A percentile compares a stretch with the other conserved stretches of the same genome.
These are phyloP conservation scores for Nesospiza acunhae DNA, from an alignment of 2,113 vertebrate species.

Conservation along the genomic window DNA sequence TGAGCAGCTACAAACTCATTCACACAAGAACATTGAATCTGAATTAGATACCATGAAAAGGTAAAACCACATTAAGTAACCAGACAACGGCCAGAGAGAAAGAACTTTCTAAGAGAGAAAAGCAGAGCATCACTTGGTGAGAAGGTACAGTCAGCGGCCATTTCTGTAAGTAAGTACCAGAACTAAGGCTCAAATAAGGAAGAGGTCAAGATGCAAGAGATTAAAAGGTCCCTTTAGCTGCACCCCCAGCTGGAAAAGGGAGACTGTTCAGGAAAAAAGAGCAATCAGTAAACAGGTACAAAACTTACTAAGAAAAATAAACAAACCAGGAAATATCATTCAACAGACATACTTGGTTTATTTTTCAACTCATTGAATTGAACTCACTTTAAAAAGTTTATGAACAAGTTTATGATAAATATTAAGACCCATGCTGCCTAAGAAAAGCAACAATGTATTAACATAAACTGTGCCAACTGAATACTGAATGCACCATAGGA, in stretches of 20 bases:
- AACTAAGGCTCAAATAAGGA: background rate
- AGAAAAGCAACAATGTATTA: slow-evolving; percentile 21
- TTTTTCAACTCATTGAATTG: background rate
- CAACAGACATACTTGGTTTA: background rate
- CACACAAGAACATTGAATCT: background rate
- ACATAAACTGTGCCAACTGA: background rate
- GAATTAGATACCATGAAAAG: background rate
- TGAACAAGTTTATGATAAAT: background rate
- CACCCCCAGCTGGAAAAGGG: background rate
- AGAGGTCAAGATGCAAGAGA: background rate
- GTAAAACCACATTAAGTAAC: background rate
- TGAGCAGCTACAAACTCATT: background rate
- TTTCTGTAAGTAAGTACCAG: background rate
- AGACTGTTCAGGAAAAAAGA: background rate
- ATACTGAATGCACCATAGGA: background rate
- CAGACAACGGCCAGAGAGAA: background rate
- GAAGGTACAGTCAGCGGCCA: background rate
- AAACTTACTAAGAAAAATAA: background rate
- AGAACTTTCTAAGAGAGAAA: background rate
- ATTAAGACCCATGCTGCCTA: background rate
- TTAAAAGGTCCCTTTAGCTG: background rate
- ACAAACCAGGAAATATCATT: background rate
- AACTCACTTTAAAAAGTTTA: background rate
- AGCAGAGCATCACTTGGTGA: background rate
- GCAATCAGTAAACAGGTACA: background rate